Base-by-base conservation (phyloP, 2,113 vertebrate species). In the Corythoichthys intestinalis region DNA sequence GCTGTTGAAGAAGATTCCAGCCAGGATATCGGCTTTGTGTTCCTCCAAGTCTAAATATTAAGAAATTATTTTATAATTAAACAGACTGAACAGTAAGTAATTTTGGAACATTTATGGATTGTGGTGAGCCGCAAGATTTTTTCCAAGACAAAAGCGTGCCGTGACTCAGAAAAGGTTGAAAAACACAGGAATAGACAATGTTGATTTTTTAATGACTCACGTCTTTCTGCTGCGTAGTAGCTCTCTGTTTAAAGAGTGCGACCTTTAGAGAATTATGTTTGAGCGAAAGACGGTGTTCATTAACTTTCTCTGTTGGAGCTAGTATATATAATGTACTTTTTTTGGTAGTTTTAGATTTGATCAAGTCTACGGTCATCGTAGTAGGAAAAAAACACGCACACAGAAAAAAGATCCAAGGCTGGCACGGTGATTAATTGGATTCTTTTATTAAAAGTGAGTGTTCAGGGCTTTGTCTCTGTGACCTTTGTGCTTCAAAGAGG, bases 201-300 rank as follows among this genome's bases (percentile, higher is more conserved):
- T 46, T 44, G 41, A 63, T 63, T 63, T 28, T 20, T 47, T 59
- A 65, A 53, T 17, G 65, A 75, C 65, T 70, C 63, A 13, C n/a
- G 14, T 1, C 67, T 44, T 34, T 14, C 67, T 66, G 60, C 35
- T 39, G 37, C 67, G 67, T 56, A 66, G 20, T 48, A 49, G 71
- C 79, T 8, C 58, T 82, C 76, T 77, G 69, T 78, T 77, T 69
- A 63, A 66, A 67, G 59, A 73, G 39, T 62, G 73, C 56, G 39
- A 83, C 70, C 76, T 80, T 84, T 81, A 66, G 17, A 75, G 71
- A 75, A 76, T 64, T 1, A 72, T 70, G 63, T 81, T 75, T 73
- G 77, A 75, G 77, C 67, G 57, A 62, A 68, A 49, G 64, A 53
- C 49, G 73, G 65, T 84, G 74, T 76, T 76, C 78, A 49, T 70